Percentiles rank a stretch among this genome's conserved stretches.
Evolutionary conservation across 2,888 invertebrate species (phyloP).

Genomic region (Myopa tessellatipennis): DNA sequence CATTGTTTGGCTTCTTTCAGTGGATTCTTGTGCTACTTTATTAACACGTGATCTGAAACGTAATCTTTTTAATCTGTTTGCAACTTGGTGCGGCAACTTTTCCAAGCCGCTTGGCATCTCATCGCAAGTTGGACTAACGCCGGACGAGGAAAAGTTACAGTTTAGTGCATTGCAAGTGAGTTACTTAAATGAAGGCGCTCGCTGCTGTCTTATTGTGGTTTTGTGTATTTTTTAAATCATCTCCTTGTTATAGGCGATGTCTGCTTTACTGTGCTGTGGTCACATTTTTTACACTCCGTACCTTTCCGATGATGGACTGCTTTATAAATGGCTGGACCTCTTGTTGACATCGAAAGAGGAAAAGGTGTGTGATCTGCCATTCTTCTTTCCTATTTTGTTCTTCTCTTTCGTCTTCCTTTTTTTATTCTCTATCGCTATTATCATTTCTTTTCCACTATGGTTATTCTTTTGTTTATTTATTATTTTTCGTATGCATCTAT

Average conservation of each 20-base stretch:
- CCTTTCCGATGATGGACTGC: slow-evolving; percentile 89
- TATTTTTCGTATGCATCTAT: too few relatives aligned
- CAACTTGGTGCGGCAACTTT: slow-evolving; percentile 93
- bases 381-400: too few relatives aligned
- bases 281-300: slow-evolving; percentile 90
- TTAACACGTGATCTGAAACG: slow-evolving; percentile 88
- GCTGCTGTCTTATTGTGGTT: not conserved
- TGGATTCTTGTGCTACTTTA: slow-evolving; percentile 87
- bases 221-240: slow-evolving; percentile 25
- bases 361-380: slow-evolving; percentile 71
- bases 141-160: slow-evolving; percentile 73
- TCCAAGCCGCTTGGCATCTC: slow-evolving; percentile 75
- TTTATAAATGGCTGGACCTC: slow-evolving; percentile 94
- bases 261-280: slow-evolving; percentile 94
- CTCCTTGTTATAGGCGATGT: slow-evolving; percentile 82
- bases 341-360: slow-evolving; percentile 89
- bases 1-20: slow-evolving; percentile 68
- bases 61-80: slow-evolving; percentile 90
- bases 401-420: not conserved
- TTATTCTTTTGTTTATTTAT: not conserved
- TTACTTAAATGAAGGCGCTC: not conserved
- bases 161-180: slow-evolving; percentile 73
- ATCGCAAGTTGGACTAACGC: slow-evolving; percentile 66
- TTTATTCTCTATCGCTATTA: not conserved
- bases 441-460: not conserved